A percentile compares a stretch with the other conserved stretches of the same genome.
These are phyloP conservation scores for Drosophila infuscata DNA, from an alignment of 2,888 invertebrate genomes.

Conservation along the genomic window DNA sequence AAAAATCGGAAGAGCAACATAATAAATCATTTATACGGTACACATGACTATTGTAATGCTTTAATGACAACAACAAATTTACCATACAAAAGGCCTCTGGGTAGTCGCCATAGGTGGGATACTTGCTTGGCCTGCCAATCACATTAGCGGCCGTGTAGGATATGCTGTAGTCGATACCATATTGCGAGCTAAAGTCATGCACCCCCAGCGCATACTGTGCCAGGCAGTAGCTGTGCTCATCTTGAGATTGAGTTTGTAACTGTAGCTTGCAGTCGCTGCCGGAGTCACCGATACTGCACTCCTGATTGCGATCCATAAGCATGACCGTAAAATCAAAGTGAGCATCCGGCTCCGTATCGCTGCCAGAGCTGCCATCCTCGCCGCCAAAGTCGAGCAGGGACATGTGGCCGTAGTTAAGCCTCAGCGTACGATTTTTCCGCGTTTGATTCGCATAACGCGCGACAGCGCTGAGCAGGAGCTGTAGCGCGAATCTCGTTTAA, in stretches of 20 bases:
- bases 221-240: constrained; percentile 80
- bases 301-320: constrained; percentile 47
- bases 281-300: constrained; percentile 31
- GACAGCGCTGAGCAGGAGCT: constrained; percentile 2
- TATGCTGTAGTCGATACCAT: constrained; percentile 94
- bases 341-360: constrained; percentile 66
- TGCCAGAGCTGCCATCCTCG: constrained; percentile 45
- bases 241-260: constrained; percentile 24
- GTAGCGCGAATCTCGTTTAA: background rate
- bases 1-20: background rate
- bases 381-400: constrained; percentile 55
- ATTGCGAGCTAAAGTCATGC: constrained; percentile 94
- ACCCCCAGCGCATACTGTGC: constrained; percentile 93
- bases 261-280: constrained; percentile 45
- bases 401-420: constrained; percentile 49
- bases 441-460: constrained; percentile 52
- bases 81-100: constrained; percentile 96
- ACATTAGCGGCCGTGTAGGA: constrained; percentile 95
- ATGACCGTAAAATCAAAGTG: constrained; percentile 70
- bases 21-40: background rate
- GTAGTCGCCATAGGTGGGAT: constrained; percentile 96
- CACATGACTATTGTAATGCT: background rate
- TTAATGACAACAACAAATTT: constrained; percentile 75
- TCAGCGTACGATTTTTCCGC: constrained; percentile 47
- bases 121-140: constrained; percentile 93